These are phyloP conservation scores for Eustalomyia histrio DNA, from an alignment of 2,888 invertebrate species.

Conservation along the genomic window DNA sequence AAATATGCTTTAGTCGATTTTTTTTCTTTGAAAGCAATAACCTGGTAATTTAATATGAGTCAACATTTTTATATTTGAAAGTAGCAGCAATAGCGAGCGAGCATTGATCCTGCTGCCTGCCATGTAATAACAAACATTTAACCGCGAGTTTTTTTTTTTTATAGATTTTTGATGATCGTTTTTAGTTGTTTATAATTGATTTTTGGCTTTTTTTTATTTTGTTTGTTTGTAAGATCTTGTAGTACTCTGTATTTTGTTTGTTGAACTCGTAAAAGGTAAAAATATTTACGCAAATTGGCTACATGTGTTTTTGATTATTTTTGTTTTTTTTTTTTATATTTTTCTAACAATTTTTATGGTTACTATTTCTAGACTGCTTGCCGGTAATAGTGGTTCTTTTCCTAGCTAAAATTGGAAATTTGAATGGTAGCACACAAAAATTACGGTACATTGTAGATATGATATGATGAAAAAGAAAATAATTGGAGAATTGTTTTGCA, in stretches of 20 bases:
- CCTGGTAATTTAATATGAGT: constrained; percentile 36
- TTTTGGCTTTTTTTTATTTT: constrained; percentile 19
- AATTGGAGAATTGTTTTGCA: constrained; percentile 54
- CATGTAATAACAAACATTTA: constrained; percentile 30
- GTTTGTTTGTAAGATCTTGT: no score
- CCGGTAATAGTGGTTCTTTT: not conserved
- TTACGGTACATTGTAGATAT: constrained; percentile 64
- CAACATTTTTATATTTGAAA: constrained; percentile 39
- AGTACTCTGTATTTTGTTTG: constrained; percentile 11
- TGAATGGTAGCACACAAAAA: constrained; percentile 5
- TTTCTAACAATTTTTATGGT: not conserved
- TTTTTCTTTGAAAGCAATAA: not conserved
- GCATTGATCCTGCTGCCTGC: constrained; percentile 13
- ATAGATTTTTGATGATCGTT: constrained; percentile 56
- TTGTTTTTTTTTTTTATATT: constrained; percentile 19
- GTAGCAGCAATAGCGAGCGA: constrained; percentile 4
- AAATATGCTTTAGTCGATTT: constrained; percentile 16
- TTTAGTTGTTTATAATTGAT: constrained; percentile 58
- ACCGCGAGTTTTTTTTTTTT: constrained; percentile 38
- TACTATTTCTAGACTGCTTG: not conserved
- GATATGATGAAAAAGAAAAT: constrained; percentile 57
- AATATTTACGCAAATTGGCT: constrained; percentile 65
- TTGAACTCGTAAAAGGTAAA: constrained; percentile 57
- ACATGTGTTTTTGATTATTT: constrained; percentile 56
- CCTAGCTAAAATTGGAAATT: not conserved